A percentile compares a stretch with the other conserved stretches of the same genome.
Evolutionary conservation across 1,140 invertebrate genomes (phyloP).

Genomic region (Zaprionus camerounensis): DNA sequence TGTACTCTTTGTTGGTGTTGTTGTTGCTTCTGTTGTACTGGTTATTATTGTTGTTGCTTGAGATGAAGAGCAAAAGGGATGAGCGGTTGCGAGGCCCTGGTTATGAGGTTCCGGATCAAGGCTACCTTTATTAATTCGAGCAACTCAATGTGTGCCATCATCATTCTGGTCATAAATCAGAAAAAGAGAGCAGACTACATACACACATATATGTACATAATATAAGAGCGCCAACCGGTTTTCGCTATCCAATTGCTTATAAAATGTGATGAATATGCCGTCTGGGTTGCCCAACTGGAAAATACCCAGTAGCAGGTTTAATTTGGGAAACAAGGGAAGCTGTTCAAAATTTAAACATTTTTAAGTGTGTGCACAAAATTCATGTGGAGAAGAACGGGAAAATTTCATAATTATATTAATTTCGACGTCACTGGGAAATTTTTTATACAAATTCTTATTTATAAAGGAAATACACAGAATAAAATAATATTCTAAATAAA

Average conservation of each 20-base stretch:
- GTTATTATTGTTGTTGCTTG: not conserved
- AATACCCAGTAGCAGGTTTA: not conserved
- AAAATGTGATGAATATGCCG: constrained; percentile 31
- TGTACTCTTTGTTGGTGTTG: too few relatives aligned
- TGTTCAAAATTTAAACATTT: too few relatives aligned
- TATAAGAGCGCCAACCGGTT: too few relatives aligned
- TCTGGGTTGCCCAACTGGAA: not conserved
- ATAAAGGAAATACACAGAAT: constrained; percentile 24
- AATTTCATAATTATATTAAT: constrained; percentile 72
- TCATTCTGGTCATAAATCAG: constrained; percentile 74
- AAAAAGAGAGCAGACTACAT: constrained; percentile 34
- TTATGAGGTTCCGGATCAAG: not conserved
- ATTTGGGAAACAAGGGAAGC: not conserved
- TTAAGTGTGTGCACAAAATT: not conserved
- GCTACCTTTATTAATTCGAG: constrained; percentile 69
- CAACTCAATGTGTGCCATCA: constrained; percentile 50
- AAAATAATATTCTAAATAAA: too few relatives aligned
- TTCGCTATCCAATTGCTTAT: constrained; percentile 8
- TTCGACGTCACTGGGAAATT: constrained; percentile 20
- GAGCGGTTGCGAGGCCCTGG: not conserved
- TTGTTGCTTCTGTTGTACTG: not conserved
- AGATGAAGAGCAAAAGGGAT: not conserved
- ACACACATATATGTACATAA: too few relatives aligned
- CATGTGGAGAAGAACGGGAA: constrained; percentile 23
- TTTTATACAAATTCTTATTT: constrained; percentile 7